Percentiles rank a stretch among this genome's conserved stretches.
phyloP scores from a whole-genome alignment of 2,888 invertebrate species.

The Eledona agricola region DNA sequence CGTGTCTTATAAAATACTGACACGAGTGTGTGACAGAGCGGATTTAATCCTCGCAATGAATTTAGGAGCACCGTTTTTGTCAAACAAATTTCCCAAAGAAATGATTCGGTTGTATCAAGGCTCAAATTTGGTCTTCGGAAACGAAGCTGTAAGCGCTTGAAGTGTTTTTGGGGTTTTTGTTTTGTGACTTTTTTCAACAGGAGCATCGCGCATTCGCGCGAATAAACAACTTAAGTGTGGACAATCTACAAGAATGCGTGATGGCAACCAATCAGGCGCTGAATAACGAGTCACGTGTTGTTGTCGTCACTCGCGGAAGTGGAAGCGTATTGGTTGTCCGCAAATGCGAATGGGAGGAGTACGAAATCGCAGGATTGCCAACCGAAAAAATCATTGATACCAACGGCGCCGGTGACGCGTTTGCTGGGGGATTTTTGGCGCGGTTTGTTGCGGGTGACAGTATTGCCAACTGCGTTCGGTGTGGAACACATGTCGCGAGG shows the following conservation, averaged over 20 bases:
- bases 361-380: constrained; percentile 35
- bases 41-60: constrained; percentile 46
- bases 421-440: constrained; percentile 49
- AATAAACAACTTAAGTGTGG: constrained; percentile 18
- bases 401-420: constrained; percentile 52
- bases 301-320: constrained; percentile 46
- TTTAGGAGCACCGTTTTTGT: constrained; percentile 46
- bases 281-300: constrained; percentile 22
- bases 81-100: constrained; percentile 39
- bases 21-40: constrained; percentile 34
- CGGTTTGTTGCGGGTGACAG: constrained; percentile 34
- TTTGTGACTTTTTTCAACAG: constrained; percentile 38
- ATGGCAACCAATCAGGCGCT: neutral
- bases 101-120: constrained; percentile 40
- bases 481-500: constrained; percentile 39
- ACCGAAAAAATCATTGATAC: constrained; percentile 43
- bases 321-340: constrained; percentile 39
- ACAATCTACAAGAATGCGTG: constrained; percentile 7
- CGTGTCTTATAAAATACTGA: constrained; percentile 40
- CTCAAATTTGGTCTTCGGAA: constrained; percentile 48
- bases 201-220: constrained; percentile 44
- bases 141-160: constrained; percentile 45
- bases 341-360: constrained; percentile 15
- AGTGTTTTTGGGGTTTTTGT: neutral
- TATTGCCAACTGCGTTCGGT: constrained; percentile 40